Conservation (phyloP, 2,113 vertebrate species). For the Lophura nycthemera region DNA sequence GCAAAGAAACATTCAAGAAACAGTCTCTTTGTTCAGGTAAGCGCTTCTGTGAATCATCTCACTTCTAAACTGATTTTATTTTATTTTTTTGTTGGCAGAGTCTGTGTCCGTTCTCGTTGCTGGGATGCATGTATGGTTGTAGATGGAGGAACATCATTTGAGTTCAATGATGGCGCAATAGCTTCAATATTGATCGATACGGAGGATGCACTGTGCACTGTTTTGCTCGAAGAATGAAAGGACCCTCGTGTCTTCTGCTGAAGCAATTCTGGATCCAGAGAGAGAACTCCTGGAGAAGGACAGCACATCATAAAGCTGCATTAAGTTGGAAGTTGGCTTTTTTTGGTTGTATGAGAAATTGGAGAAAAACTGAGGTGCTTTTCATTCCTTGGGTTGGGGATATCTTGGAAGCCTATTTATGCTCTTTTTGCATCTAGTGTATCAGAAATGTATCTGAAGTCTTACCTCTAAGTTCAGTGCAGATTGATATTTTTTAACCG, state of each 20-base stretch:
- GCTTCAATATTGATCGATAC: slow-evolving; percentile 88
- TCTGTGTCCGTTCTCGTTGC: slow-evolving; percentile 93
- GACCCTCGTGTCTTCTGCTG: slow-evolving; percentile 6
- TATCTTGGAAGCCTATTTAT: slow-evolving; percentile 35
- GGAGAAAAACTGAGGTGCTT: slow-evolving; percentile 30
- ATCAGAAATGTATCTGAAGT: slow-evolving; percentile 7
- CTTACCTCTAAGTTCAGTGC: slow-evolving; percentile 37
- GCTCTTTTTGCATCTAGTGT: slow-evolving; percentile 19
- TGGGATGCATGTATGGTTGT: slow-evolving; percentile 99
- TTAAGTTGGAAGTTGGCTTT: slow-evolving; percentile 22
- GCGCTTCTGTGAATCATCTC: background rate
- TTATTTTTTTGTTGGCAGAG: slow-evolving; percentile 71
- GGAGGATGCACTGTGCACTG: slow-evolving; percentile 91
- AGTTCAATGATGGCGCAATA: slow-evolving; percentile 97
- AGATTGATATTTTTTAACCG: slow-evolving; percentile 25
- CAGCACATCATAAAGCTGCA: slow-evolving; percentile 39
- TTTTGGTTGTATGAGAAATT: slow-evolving; percentile 30
- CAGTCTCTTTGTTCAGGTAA: background rate
- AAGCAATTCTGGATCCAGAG: slow-evolving; percentile 42
- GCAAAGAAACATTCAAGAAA: background rate
- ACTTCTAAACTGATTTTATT: background rate
- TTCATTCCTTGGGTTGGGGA: slow-evolving; percentile 51
- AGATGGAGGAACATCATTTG: slow-evolving; percentile 95
- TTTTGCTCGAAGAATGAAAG: slow-evolving; percentile 85
- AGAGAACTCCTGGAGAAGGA: slow-evolving; percentile 44